Base-by-base conservation (phyloP, 1,140 invertebrate genomes). In the Anagrus nilaparvatae region DNA sequence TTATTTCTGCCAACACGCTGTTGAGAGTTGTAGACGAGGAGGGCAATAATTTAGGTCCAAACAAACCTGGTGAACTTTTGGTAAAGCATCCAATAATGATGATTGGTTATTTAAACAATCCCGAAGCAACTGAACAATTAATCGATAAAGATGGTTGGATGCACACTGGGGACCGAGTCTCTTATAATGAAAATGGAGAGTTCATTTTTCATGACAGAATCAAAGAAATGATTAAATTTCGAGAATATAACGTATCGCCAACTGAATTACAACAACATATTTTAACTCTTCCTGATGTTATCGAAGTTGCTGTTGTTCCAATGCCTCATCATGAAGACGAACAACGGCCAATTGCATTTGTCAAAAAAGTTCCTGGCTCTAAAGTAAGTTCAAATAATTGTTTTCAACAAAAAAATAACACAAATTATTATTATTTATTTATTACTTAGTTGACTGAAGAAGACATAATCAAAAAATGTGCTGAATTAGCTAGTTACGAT, bases 201-300 rank as follows among this genome's bases (percentile, higher is more conserved):
- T 44, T 77, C 17, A 73, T 57, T 19, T 54, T 79, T 33, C 48
- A 70, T 0, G 77, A 78, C 31, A 57, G 77, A 37, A 27, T 76
- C 6, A 78, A 78, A 41, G 75, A 77, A 46, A 47, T 79, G 6
- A 74, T 78, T 24, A 80, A 79, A 49, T 74, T 74, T 17, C 71
- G 70, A 60, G 72, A 70, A 23, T 49, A 67, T 27, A 72, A 76
- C 46, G 67, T 73, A 3, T 52, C 74, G 1, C 79, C 80, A 3
- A 66, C 69, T 0, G 73, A 78, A 52, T 58, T 82, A 9, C 78
- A 82, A 55, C 60, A 60, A 35, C 5, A 77, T 3, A 54, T 82
- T 19, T 46, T 67, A 5, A 58, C 54, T 6, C 71, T 79, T 53
- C 65, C 71, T 7, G 61, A 51, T 6, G 63, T 82, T 3, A 49